These are phyloP conservation scores for Dreissena polymorpha DNA, from an alignment of 1,140 invertebrate species.

Conservation along the genomic window DNA sequence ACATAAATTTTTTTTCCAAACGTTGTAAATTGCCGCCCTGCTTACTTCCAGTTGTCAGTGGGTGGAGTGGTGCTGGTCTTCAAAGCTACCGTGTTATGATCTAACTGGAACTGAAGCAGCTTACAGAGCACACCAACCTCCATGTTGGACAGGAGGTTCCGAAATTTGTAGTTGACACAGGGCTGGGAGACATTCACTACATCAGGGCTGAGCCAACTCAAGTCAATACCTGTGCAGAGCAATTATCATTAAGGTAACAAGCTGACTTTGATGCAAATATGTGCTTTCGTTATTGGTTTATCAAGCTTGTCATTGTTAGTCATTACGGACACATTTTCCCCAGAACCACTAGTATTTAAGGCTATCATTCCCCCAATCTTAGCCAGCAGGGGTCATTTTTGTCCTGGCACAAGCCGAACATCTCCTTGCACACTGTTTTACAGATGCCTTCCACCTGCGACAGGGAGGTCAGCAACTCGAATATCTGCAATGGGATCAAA, in stretches of 20 bases:
- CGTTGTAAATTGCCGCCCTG: neutral
- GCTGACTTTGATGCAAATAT: too few species aligned
- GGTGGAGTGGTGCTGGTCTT: constrained; percentile 28
- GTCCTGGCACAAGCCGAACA: constrained; percentile 61
- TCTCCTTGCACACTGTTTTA: constrained; percentile 59
- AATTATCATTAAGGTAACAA: too few species aligned
- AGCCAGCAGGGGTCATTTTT: constrained; percentile 70
- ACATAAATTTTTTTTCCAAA: too few species aligned
- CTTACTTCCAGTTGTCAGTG: constrained; percentile 65
- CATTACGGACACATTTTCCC: too few species aligned
- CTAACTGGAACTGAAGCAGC: constrained; percentile 67
- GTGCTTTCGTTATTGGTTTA: too few species aligned
- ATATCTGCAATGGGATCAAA: constrained; percentile 64
- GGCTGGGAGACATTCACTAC: constrained; percentile 8
- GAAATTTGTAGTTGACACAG: constrained; percentile 64
- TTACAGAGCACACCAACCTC: constrained; percentile 52
- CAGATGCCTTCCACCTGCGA: constrained; percentile 64
- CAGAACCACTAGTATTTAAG: too few species aligned
- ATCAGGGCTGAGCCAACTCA: constrained; percentile 28
- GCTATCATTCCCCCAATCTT: neutral
- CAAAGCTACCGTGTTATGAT: constrained; percentile 61
- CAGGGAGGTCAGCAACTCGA: constrained; percentile 71
- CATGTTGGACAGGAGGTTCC: constrained; percentile 45
- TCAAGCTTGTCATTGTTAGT: too few species aligned
- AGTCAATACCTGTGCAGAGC: too few species aligned